Base-by-base conservation (phyloP, 2,797 vertebrate genomes). In the Lophius americanus region DNA sequence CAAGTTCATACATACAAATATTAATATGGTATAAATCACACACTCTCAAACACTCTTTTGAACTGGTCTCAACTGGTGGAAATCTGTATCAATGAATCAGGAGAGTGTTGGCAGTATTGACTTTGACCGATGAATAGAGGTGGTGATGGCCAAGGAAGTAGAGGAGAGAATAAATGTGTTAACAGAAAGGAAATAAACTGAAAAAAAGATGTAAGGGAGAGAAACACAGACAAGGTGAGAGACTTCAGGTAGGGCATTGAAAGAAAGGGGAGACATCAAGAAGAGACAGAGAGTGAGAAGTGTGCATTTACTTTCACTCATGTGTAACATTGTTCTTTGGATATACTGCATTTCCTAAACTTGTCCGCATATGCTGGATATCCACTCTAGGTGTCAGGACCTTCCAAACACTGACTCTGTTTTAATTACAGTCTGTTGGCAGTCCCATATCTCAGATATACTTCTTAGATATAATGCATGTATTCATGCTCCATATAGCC, bases 341-440 rank as follows among this genome's bases (percentile, higher is more conserved):
- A 53, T 49, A 10, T 36, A 68, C 48, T 55, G 48, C 52, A 38
- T 33, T n/a, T 14, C 2, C 10, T 49, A 3, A 66, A 69, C 37
- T 61, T 48, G 39, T 38, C 23, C 23, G 23, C 23, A 23, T 23
- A 23, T 23, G 23, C 23, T 23, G 23, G 23, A 23, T 23, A 23
- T 23, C 23, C 23, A 23, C 23, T 23, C 23, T 23, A 23, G 23
- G 23, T 23, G 23, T 23, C 23, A 23, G 23, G 23, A 23, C 23
- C 23, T 23, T 14, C 47, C 35, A 23, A 61, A 64, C 44, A 43
- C 32, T 42, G 3, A 12, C 13, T 70, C 42, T 50, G 35, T 73
- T 67, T 70, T 55, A 64, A 60, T 73, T 58, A 47, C 47, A 42
- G 50, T 67, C 58, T 12, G 32, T 0, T 23, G 57, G 68, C 8